Conservation (phyloP, 2,113 vertebrate species). For the Syrmaticus mikado region DNA sequence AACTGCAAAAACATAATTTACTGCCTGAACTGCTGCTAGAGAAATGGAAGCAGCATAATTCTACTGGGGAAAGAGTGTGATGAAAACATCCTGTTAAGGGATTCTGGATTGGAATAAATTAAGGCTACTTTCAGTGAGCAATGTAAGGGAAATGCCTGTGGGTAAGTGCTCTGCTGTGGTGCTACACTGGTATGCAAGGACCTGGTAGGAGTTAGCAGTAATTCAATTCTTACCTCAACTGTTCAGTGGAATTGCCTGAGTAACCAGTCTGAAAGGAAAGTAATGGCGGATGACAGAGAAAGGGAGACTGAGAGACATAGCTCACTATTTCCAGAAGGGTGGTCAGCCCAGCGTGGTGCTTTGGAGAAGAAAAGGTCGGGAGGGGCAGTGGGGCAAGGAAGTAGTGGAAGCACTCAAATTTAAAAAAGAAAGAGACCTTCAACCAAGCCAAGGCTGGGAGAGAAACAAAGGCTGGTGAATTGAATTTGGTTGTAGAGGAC, state of each 20-base stretch:
- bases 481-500: background rate
- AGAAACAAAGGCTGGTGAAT: background rate
- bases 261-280: background rate
- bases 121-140: background rate
- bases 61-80: background rate
- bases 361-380: background rate
- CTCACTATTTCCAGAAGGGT: background rate
- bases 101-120: background rate
- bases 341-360: background rate
- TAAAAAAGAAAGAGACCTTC: background rate
- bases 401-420: background rate
- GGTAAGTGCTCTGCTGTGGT: background rate
- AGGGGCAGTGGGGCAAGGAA: background rate
- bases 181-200: background rate
- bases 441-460: background rate
- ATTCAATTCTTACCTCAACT: background rate
- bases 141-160: accelerated
- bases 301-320: background rate
- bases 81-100: background rate
- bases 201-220: background rate
- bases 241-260: accelerated
- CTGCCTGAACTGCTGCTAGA: background rate
- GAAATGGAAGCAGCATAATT: background rate
- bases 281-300: background rate
- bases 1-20: background rate